A percentile compares a stretch with the other conserved stretches of the same genome.
phyloP scores from a whole-genome alignment of 1,140 invertebrate species.

The Drosophila orosa region DNA sequence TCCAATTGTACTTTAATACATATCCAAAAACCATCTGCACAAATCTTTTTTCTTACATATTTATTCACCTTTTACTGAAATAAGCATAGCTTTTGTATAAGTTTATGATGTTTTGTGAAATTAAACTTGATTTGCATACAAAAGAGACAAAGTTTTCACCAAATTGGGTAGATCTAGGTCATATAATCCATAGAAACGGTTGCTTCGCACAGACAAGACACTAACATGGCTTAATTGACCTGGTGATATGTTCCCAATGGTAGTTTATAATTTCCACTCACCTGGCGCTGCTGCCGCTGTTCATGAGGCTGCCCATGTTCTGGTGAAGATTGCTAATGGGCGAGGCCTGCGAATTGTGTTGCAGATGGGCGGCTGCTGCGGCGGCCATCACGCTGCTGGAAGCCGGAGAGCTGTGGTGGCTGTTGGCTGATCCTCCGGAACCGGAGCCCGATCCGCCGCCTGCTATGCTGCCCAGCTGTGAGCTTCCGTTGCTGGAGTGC shows the following conservation, averaged over 20 bases:
- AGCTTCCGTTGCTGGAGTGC: conserved; percentile 66
- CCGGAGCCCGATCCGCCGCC: conserved; percentile 26
- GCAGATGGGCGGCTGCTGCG: conserved; percentile 78
- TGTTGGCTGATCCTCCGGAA: conserved; percentile 25
- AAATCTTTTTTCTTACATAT: no score
- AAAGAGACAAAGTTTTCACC: neutral
- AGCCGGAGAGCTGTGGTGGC: conserved; percentile 56
- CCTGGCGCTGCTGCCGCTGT: conserved; percentile 83
- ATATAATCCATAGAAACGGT: neutral
- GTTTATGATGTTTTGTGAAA: neutral
- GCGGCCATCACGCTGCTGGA: conserved; percentile 79
- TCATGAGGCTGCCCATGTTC: conserved; percentile 84
- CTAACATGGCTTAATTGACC: neutral
- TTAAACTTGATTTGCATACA: neutral
- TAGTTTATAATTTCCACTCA: conserved; percentile 14
- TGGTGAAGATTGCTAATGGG: conserved; percentile 83
- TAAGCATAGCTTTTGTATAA: neutral
- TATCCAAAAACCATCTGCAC: no score
- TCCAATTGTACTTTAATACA: no score
- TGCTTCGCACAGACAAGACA: neutral
- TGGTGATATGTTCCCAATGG: neutral
- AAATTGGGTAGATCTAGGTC: neutral
- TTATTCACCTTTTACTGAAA: neutral
- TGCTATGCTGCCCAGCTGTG: conserved; percentile 42
- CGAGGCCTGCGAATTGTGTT: conserved; percentile 79